Percentiles rank a stretch among this genome's conserved stretches.
phyloP scores from a whole-genome alignment of 2,797 vertebrate genomes.

The Mus caroli region DNA sequence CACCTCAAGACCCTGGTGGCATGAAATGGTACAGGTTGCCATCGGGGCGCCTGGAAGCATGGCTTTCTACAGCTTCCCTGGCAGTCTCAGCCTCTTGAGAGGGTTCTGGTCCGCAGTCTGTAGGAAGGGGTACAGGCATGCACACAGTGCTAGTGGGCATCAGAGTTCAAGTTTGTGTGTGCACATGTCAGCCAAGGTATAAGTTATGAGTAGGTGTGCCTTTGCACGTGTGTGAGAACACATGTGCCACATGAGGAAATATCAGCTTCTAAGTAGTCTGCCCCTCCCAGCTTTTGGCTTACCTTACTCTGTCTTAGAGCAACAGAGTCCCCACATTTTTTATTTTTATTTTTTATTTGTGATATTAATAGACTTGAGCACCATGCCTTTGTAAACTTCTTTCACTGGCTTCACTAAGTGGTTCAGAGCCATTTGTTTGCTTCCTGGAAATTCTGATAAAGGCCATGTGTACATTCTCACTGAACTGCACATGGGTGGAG shows the following conservation, averaged over 20 bases:
- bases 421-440: not conserved
- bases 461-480: not conserved
- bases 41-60: not conserved
- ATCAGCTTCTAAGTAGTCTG: not conserved
- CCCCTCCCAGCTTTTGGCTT: not conserved
- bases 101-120: conserved; percentile 7
- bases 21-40: not conserved
- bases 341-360: not conserved
- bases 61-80: not conserved
- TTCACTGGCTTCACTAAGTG: not conserved
- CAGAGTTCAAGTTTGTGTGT: not conserved
- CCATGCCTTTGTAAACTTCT: not conserved
- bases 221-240: not conserved
- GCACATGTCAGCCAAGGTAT: not conserved
- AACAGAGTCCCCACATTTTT: not conserved
- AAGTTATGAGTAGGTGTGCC: not conserved
- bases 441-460: not conserved
- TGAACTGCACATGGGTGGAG: not conserved
- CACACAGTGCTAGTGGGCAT: not conserved
- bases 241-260: not conserved
- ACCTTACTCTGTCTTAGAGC: not conserved
- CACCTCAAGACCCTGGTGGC: not conserved
- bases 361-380: not conserved
- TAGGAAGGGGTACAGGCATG: conserved; percentile 10
- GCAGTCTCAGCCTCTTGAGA: not conserved